These are phyloP conservation scores for Pipistrellus pipistrellus DNA, from an alignment of 2,797 vertebrate species.

Conservation along the genomic window DNA sequence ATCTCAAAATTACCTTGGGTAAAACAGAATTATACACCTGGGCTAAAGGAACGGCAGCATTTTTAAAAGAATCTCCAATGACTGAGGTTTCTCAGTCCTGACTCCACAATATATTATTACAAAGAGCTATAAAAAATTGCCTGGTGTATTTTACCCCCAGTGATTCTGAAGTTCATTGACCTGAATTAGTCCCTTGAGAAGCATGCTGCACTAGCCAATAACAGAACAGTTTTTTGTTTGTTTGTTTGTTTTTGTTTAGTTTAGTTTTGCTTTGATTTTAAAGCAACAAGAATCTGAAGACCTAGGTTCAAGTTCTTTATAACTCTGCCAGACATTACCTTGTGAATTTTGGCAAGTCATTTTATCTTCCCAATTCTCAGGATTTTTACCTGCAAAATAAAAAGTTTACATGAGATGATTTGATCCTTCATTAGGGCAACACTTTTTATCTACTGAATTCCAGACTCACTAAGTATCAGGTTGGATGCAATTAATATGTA, in stretches of 20 bases:
- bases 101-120: neutral
- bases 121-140: neutral
- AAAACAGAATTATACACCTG: neutral
- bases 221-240: neutral
- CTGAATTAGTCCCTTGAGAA: neutral
- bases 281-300: neutral
- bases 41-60: neutral
- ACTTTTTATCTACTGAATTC: neutral
- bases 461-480: neutral
- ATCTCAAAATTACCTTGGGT: neutral
- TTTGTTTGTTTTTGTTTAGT: neutral
- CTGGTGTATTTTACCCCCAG: neutral
- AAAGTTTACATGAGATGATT: slow-evolving; percentile 22
- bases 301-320: neutral
- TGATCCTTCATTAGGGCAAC: slow-evolving; percentile 36
- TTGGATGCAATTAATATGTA: neutral
- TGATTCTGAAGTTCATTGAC: slow-evolving; percentile 7
- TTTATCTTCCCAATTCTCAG: neutral
- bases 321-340: neutral
- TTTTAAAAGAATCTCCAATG: neutral
- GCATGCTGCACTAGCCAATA: neutral
- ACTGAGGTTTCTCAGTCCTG: neutral
- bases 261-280: neutral
- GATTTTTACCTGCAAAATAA: slow-evolving; percentile 28
- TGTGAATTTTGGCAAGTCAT: slow-evolving; percentile 19